Evolutionary conservation across 2,888 invertebrate genomes (phyloP).

Genomic region (Lasius fuliginosus): DNA sequence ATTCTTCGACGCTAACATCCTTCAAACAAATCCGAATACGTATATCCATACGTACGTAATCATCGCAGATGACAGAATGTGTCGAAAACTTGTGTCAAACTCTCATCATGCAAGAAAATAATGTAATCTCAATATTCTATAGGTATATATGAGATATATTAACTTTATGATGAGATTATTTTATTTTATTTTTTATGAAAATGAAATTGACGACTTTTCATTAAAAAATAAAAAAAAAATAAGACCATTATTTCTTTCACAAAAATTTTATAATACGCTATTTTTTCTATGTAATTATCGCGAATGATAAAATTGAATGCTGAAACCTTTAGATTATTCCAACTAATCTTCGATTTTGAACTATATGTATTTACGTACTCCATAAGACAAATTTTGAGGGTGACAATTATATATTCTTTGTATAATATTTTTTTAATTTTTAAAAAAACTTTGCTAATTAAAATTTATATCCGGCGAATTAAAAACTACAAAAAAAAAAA

Average conservation of each 20-base stretch:
- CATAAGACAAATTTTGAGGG: neutral
- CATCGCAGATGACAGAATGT: constrained; percentile 37
- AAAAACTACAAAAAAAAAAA: neutral
- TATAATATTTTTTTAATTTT: neutral
- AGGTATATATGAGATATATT: constrained; percentile 1
- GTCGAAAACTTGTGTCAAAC: constrained; percentile 41
- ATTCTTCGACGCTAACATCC: constrained; percentile 23
- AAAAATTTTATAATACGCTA: neutral
- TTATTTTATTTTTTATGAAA: neutral
- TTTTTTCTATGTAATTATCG: neutral
- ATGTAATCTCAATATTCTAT: neutral
- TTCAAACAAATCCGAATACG: constrained; percentile 12
- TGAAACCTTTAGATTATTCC: neutral
- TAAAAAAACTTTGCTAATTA: neutral
- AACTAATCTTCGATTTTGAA: neutral
- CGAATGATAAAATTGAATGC: neutral
- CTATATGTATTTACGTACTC: neutral
- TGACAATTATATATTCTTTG: neutral
- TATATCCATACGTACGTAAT: constrained; percentile 23
- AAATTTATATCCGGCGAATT: neutral
- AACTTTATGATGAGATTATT: constrained; percentile 12
- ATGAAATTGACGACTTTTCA: neutral
- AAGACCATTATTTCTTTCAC: neutral
- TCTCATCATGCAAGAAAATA: constrained; percentile 3
- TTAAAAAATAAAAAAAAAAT: neutral